Evolutionary conservation across 2,797 vertebrate species (phyloP).

Genomic region (Melanotaenia boesemani): DNA sequence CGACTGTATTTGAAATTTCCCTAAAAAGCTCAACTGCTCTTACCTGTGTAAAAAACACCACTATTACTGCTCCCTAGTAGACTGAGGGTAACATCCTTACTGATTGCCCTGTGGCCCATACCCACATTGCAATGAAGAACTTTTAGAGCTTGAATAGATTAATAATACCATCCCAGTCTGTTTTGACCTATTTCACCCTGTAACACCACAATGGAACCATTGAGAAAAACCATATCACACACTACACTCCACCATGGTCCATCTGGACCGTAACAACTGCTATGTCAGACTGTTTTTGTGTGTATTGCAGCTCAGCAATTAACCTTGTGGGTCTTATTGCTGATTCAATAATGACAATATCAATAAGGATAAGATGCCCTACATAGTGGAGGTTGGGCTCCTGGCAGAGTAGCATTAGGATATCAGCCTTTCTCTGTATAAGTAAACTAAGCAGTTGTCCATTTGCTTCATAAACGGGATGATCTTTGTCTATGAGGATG

Average conservation of each 20-base stretch:
- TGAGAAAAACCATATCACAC: not conserved
- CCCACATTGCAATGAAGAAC: not conserved
- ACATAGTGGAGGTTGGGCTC: not conserved
- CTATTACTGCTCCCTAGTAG: not conserved
- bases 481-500: no score
- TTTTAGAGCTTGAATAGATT: not conserved
- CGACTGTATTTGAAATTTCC: not conserved
- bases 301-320: conserved; percentile 9
- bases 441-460: not conserved
- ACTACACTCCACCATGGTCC: not conserved
- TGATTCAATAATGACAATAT: conserved; percentile 3
- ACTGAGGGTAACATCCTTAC: not conserved
- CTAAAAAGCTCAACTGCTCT: not conserved
- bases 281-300: not conserved
- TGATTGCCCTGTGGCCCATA: no score
- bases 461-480: no score
- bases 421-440: not conserved
- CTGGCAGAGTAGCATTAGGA: not conserved
- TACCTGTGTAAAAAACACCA: no score
- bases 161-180: not conserved
- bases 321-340: not conserved
- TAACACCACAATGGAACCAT: not conserved
- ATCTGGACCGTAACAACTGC: not conserved
- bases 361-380: conserved; percentile 3
- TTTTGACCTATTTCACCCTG: not conserved